Evolutionary conservation across 2,113 vertebrate species (phyloP).

Genomic region (Equus quagga): DNA sequence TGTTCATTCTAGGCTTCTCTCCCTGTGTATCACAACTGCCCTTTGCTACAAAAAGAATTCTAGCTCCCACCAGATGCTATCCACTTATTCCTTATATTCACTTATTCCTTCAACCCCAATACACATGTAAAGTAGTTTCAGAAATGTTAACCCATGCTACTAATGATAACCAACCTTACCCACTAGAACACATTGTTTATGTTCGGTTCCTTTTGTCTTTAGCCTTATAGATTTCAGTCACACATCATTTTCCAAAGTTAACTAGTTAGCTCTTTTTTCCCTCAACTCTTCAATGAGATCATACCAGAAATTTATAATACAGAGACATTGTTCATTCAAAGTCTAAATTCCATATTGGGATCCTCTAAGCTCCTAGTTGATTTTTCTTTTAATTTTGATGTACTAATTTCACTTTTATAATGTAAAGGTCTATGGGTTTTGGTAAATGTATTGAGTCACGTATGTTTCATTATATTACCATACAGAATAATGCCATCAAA

Average conservation of each 20-base stretch:
- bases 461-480: background rate
- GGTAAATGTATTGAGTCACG: background rate
- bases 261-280: background rate
- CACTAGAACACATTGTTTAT: background rate
- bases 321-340: background rate
- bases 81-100: no score
- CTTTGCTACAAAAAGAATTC: background rate
- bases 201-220: background rate
- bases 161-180: background rate
- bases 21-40: background rate
- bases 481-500: background rate
- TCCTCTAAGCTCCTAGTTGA: background rate
- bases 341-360: background rate
- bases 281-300: background rate
- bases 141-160: background rate
- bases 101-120: background rate
- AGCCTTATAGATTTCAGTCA: background rate
- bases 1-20: background rate
- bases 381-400: background rate
- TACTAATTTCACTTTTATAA: background rate
- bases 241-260: background rate
- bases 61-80: background rate
- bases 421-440: background rate
- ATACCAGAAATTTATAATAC: background rate
- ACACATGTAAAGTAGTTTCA: background rate